Percentiles rank a stretch among this genome's conserved stretches.
phyloP scores from a whole-genome alignment of 1,140 invertebrate genomes.

The Leptestheria dahalacensis region DNA sequence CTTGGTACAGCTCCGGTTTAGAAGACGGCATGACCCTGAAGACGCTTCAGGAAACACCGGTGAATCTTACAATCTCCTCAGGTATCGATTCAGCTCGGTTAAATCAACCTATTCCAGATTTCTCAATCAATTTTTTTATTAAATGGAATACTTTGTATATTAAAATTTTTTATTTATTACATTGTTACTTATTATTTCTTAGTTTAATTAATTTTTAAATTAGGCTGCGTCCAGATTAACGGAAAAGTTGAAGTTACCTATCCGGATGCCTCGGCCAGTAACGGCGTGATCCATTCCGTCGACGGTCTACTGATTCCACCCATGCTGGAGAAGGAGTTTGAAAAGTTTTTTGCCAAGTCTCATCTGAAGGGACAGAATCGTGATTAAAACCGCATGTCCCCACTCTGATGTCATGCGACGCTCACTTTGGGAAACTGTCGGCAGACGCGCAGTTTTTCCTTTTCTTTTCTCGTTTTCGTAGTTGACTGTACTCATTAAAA shows the following conservation, averaged over 20 bases:
- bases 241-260: conserved; percentile 8
- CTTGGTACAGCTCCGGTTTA: conserved; percentile 11
- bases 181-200: neutral
- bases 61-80: neutral
- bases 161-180: neutral
- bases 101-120: no score
- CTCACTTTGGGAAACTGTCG: neutral
- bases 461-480: no score
- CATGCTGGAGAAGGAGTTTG: conserved; percentile 3
- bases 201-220: neutral
- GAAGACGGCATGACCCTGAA: conserved; percentile 12
- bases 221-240: conserved; percentile 9
- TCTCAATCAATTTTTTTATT: neutral
- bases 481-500: no score
- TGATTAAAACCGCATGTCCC: no score
- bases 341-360: neutral
- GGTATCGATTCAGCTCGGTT: no score
- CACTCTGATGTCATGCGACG: no score
- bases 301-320: conserved; percentile 16
- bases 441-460: neutral
- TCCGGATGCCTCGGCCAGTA: conserved; percentile 13
- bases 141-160: neutral
- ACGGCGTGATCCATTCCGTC: conserved; percentile 16
- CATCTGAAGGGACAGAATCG: neutral
- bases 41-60: conserved; percentile 6